These are phyloP conservation scores for Zygothrica quintamaculata DNA, from an alignment of 2,888 invertebrate species.

Conservation along the genomic window DNA sequence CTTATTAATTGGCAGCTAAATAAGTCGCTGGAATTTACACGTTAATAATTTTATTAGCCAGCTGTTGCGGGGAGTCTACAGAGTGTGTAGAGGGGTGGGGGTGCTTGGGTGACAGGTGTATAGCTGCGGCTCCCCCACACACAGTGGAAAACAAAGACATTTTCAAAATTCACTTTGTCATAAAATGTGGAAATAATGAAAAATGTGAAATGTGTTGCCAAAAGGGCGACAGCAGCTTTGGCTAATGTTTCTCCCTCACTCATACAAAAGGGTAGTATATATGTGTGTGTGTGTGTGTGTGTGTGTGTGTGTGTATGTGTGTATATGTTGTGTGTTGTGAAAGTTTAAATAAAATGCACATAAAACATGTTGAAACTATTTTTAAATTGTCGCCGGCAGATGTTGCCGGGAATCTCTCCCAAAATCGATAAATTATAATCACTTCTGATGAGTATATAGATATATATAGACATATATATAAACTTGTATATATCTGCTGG, in stretches of 20 bases:
- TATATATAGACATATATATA: too few relatives aligned
- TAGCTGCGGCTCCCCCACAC: too few relatives aligned
- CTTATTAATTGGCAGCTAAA: conserved; percentile 81
- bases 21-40: conserved; percentile 79
- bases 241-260: conserved; percentile 50
- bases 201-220: conserved; percentile 69
- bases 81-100: neutral
- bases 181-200: conserved; percentile 69
- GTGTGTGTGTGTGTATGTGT: neutral
- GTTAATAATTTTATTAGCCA: conserved; percentile 78
- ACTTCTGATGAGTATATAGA: conserved; percentile 27
- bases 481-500: neutral
- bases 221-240: conserved; percentile 54
- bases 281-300: neutral
- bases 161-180: conserved; percentile 74
- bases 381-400: conserved; percentile 46
- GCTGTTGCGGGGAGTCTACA: conserved; percentile 34
- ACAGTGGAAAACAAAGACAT: conserved; percentile 59
- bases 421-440: conserved; percentile 69
- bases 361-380: conserved; percentile 58
- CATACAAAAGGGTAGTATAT: neutral
- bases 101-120: too few relatives aligned
- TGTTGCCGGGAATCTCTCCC: conserved; percentile 51
- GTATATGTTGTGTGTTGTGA: neutral
- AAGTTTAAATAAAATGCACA: conserved; percentile 52